phyloP scores from a whole-genome alignment of 1,140 invertebrate species.

The Danaus plexippus region DNA sequence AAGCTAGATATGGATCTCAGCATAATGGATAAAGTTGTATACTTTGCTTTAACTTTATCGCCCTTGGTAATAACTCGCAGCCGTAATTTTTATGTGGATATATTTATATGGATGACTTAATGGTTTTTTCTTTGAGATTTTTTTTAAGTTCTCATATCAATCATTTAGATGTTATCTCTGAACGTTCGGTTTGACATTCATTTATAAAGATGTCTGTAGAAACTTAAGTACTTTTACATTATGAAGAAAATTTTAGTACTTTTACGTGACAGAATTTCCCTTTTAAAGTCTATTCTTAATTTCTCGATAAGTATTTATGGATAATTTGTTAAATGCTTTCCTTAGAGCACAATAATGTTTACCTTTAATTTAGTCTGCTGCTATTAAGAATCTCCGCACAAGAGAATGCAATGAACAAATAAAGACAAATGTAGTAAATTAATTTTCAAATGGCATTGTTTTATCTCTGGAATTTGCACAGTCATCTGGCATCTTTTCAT shows the following conservation, averaged over 20 bases:
- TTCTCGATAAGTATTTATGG: no score
- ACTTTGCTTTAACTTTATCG: constrained; percentile 25
- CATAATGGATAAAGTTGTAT: constrained; percentile 25
- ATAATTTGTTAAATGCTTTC: no score
- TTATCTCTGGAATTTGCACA: constrained; percentile 8
- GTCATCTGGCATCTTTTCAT: constrained; percentile 4
- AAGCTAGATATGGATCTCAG: constrained; percentile 18
- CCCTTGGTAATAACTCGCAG: constrained; percentile 18
- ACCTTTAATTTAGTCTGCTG: no score
- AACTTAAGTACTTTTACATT: no score
- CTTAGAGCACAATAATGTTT: no score
- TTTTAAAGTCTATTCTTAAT: no score
- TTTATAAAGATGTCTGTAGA: no score
- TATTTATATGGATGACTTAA: constrained; percentile 19
- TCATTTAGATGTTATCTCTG: constrained; percentile 9
- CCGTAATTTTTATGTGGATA: constrained; percentile 18
- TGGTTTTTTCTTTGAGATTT: constrained; percentile 8
- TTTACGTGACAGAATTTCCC: no score
- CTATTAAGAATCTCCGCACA: no score
- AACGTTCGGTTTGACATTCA: constrained; percentile 1
- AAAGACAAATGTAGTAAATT: no score
- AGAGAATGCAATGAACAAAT: no score
- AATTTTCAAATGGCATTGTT: not conserved
- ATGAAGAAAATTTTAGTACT: no score
- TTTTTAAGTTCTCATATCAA: constrained; percentile 15